Evolutionary conservation across 2,113 vertebrate genomes (phyloP).

Genomic region (Azemiops feae): DNA sequence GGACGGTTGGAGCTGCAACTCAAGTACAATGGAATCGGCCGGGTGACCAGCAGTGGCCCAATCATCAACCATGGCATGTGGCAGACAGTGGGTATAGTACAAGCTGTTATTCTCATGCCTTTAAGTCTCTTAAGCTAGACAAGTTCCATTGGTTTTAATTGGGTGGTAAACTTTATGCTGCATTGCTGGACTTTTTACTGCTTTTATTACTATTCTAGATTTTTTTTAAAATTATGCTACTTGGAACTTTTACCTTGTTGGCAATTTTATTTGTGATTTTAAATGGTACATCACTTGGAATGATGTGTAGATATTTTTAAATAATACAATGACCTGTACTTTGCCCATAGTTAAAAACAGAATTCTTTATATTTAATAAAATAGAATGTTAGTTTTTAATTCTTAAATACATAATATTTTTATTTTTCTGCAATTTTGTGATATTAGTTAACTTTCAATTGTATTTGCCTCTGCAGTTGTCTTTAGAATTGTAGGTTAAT

Average conservation of each 20-base stretch:
- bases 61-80: constrained; percentile 87
- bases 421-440: background rate
- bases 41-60: constrained; percentile 89
- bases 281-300: background rate
- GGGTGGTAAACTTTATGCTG: background rate
- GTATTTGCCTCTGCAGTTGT: background rate
- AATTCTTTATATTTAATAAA: background rate
- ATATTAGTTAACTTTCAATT: background rate
- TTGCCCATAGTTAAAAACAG: background rate
- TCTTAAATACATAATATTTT: background rate
- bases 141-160: background rate
- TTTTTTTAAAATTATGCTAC: background rate
- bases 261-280: background rate
- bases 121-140: background rate
- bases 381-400: background rate
- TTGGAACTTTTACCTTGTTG: background rate
- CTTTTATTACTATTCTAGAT: background rate
- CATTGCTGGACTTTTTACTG: background rate
- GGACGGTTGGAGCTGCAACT: constrained; percentile 93
- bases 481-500: background rate
- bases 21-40: constrained; percentile 79
- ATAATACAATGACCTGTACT: rapidly evolving
- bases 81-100: constrained; percentile 81
- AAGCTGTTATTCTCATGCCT: background rate
- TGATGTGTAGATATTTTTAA: background rate